A percentile compares a stretch with the other conserved stretches of the same genome.
Conservation (phyloP, 2,797 vertebrate species). For the Arrhamphus sclerolepis region DNA sequence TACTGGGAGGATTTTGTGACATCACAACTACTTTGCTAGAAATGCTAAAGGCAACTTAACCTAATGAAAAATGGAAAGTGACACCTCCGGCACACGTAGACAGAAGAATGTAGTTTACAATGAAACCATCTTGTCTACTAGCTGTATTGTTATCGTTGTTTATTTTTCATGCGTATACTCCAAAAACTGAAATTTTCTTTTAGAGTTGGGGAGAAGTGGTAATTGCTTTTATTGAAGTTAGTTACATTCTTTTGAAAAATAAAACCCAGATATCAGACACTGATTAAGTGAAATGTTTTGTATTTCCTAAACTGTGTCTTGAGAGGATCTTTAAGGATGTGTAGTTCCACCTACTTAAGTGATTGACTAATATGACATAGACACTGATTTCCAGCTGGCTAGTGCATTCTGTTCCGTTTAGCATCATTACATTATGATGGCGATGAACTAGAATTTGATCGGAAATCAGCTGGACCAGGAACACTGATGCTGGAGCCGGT, state of each 20-base stretch:
- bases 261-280: not conserved
- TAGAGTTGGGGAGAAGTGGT: too few species aligned
- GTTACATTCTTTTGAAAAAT: not conserved
- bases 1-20: too few species aligned
- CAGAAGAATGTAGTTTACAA: too few species aligned
- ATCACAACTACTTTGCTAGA: too few species aligned
- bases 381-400: not conserved
- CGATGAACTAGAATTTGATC: constrained; percentile 23
- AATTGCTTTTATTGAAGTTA: not conserved
- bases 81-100: too few species aligned
- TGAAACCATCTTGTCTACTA: too few species aligned
- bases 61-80: too few species aligned
- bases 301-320: not conserved
- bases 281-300: not conserved
- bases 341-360: not conserved
- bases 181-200: too few species aligned
- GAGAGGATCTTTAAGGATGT: not conserved
- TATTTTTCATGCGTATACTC: too few species aligned
- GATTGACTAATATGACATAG: not conserved
- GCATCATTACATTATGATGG: not conserved
- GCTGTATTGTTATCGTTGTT: too few species aligned
- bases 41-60: too few species aligned
- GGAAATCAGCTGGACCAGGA: constrained; percentile 31
- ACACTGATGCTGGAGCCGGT: constrained; percentile 7
- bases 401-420: constrained; percentile 7